These are phyloP conservation scores for Fringilla coelebs DNA, from an alignment of 2,797 vertebrate genomes.

Conservation along the genomic window DNA sequence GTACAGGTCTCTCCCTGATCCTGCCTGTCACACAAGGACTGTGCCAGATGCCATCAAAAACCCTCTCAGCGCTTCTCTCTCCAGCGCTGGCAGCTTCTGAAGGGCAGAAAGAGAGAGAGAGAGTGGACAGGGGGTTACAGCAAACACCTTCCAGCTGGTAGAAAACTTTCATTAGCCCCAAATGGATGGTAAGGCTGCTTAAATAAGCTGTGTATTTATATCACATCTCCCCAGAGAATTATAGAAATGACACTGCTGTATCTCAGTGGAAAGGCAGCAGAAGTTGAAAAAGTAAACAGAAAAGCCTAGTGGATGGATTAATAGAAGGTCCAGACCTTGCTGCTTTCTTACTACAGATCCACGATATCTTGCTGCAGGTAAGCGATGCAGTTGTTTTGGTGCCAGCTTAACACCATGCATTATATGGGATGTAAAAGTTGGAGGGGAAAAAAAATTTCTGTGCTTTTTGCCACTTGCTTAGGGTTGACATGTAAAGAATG, in stretches of 20 bases:
- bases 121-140: not conserved
- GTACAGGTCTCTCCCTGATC: not conserved
- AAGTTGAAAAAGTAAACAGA: conserved; percentile 8
- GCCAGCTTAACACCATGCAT: not conserved
- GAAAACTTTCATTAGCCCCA: not conserved
- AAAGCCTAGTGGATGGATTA: not conserved
- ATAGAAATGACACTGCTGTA: not conserved
- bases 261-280: not conserved
- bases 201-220: not conserved
- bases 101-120: not conserved
- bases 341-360: not conserved
- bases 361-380: not conserved
- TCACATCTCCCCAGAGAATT: not conserved
- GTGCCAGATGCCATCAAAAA: not conserved
- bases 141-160: conserved; percentile 19
- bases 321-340: not conserved
- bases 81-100: not conserved
- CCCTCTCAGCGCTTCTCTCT: not conserved
- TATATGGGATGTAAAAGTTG: not conserved
- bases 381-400: not conserved
- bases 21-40: not conserved
- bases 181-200: not conserved
- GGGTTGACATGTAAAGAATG: not conserved
- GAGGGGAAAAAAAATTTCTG: not conserved
- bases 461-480: not conserved